Conservation (phyloP, 2,888 invertebrate genomes). For the Parelbella ahira region DNA sequence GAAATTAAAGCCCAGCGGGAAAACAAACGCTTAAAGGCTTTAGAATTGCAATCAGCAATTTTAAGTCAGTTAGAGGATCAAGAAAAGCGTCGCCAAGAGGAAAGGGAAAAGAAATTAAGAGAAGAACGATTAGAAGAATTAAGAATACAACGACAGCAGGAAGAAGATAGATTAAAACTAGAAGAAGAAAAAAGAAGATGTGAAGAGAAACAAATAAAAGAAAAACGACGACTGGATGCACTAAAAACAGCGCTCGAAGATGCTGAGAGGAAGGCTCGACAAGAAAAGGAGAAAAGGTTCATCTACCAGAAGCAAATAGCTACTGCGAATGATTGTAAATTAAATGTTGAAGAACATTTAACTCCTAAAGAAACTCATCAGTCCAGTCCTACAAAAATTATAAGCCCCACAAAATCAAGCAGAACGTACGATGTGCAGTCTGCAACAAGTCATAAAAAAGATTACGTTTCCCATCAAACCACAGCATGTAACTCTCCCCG, state of each 20-base stretch:
- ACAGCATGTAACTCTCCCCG: conserved; percentile 69
- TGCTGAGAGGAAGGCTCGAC: conserved; percentile 86
- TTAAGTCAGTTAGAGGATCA: conserved; percentile 91
- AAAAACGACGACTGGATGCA: conserved; percentile 86
- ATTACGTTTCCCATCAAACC: conserved; percentile 59
- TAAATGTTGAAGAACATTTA: conserved; percentile 40
- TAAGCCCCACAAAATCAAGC: conserved; percentile 63
- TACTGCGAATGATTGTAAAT: conserved; percentile 41
- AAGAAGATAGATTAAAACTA: conserved; percentile 83
- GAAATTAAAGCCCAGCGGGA: conserved; percentile 90
- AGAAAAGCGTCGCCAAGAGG: conserved; percentile 86
- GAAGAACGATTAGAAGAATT: conserved; percentile 92
- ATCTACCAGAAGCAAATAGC: conserved; percentile 50
- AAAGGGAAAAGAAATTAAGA: conserved; percentile 84
- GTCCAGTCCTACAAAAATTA: conserved; percentile 33
- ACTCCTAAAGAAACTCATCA: conserved; percentile 38
- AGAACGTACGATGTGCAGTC: conserved; percentile 67
- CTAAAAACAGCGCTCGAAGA: conserved; percentile 89
- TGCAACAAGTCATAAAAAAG: conserved; percentile 63
- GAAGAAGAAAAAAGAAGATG: conserved; percentile 85
- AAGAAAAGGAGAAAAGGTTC: conserved; percentile 82
- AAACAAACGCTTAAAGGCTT: conserved; percentile 88
- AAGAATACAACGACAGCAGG: conserved; percentile 86
- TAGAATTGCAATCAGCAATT: conserved; percentile 93
- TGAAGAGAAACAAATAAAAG: conserved; percentile 85